phyloP scores from a whole-genome alignment of 2,888 invertebrate genomes.

The Euclidia mi region DNA sequence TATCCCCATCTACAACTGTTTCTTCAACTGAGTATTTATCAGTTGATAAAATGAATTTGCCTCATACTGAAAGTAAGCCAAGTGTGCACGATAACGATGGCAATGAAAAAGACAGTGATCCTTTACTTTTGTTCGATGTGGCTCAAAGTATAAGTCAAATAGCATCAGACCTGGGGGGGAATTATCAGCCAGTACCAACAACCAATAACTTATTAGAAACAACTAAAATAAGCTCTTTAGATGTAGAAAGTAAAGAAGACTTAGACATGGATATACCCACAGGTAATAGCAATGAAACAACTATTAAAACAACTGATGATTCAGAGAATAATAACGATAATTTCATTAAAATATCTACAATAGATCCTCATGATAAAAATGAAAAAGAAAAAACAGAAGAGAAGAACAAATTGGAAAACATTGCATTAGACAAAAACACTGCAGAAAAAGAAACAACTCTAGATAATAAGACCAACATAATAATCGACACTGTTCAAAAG shows the following conservation, averaged over 20 bases:
- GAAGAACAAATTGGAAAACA: slow-evolving; percentile 31
- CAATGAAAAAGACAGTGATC: slow-evolving; percentile 59
- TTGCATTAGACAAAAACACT: slow-evolving; percentile 28
- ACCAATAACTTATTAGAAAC: slow-evolving; percentile 74
- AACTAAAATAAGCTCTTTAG: slow-evolving; percentile 65
- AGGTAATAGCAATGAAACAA: slow-evolving; percentile 59
- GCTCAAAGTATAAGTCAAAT: slow-evolving; percentile 88
- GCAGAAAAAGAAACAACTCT: slow-evolving; percentile 16
- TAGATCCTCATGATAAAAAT: slow-evolving; percentile 72
- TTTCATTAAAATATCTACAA: slow-evolving; percentile 81
- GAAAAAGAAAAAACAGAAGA: slow-evolving; percentile 27
- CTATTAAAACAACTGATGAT: slow-evolving; percentile 42
- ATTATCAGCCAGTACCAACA: slow-evolving; percentile 77
- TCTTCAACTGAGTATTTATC: slow-evolving; percentile 75
- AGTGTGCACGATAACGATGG: slow-evolving; percentile 30
- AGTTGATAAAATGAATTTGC: slow-evolving; percentile 51
- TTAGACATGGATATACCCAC: slow-evolving; percentile 80
- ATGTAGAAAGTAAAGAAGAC: slow-evolving; percentile 84
- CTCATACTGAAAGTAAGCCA: slow-evolving; percentile 38
- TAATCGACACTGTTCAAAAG: slow-evolving; percentile 49
- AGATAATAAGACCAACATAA: slow-evolving; percentile 30
- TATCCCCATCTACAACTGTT: slow-evolving; percentile 79
- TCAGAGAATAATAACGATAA: slow-evolving; percentile 63
- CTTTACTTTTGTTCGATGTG: slow-evolving; percentile 79
- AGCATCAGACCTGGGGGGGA: slow-evolving; percentile 82